phyloP scores from a whole-genome alignment of 2,797 vertebrate species.

The Myotis findleyi region DNA sequence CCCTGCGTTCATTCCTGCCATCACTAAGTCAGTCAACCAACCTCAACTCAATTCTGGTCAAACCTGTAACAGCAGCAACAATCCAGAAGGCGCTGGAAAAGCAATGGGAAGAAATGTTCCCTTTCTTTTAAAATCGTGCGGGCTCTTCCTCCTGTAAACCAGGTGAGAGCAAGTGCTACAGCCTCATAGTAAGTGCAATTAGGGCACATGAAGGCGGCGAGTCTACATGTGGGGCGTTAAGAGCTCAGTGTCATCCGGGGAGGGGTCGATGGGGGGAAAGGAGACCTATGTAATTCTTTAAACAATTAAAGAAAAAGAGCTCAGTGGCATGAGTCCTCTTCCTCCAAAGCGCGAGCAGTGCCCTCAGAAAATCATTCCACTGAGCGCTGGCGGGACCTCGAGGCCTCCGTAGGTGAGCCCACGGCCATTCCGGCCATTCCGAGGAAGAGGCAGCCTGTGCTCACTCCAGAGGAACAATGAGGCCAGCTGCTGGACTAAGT shows the following conservation, averaged over 20 bases:
- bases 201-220: fast-evolving
- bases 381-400: background rate
- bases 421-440: fast-evolving
- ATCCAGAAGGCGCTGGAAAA: background rate
- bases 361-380: background rate
- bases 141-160: background rate
- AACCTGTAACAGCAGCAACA: background rate
- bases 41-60: background rate
- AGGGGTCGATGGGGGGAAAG: too few relatives aligned
- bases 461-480: background rate
- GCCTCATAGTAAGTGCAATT: fast-evolving
- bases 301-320: too few relatives aligned
- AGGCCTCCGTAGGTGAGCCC: background rate
- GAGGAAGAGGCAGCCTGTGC: background rate
- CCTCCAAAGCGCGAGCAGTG: background rate
- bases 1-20: background rate
- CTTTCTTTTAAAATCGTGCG: background rate
- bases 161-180: too few relatives aligned
- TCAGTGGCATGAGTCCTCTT: background rate
- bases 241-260: background rate
- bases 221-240: background rate
- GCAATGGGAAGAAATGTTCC: background rate
- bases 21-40: background rate
- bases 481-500: background rate
- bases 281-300: too few relatives aligned